Evolutionary conservation across 1,140 invertebrate genomes (phyloP).

Genomic region (Drosophila kohkoa): DNA sequence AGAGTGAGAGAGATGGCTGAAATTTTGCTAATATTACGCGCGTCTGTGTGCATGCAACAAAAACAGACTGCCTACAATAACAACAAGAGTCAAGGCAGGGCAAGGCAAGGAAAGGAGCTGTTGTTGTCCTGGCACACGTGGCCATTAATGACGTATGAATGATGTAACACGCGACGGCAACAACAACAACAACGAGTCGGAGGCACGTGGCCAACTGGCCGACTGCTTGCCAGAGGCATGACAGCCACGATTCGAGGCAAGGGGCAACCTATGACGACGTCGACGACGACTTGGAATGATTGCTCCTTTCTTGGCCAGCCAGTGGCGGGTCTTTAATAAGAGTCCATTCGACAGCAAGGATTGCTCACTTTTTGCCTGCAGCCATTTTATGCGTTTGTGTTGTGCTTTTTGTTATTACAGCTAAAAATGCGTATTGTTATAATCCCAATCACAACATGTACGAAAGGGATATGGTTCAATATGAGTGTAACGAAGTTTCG

Average conservation of each 20-base stretch:
- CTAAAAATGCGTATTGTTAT: conserved; percentile 69
- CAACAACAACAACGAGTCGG: conserved; percentile 30
- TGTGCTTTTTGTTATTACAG: conserved; percentile 42
- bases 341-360: conserved; percentile 25
- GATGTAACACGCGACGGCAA: conserved; percentile 84
- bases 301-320: conserved; percentile 58
- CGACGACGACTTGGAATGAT: conserved; percentile 20
- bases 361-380: conserved; percentile 69
- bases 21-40: conserved; percentile 70
- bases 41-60: conserved; percentile 60
- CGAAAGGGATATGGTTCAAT: not conserved
- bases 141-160: conserved; percentile 85
- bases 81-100: conserved; percentile 47
- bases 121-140: conserved; percentile 66
- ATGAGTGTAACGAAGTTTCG: not conserved
- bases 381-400: conserved; percentile 38
- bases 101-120: not conserved
- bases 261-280: not conserved
- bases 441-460: conserved; percentile 51
- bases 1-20: conserved; percentile 3
- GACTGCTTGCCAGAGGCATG: conserved; percentile 55
- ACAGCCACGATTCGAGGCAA: conserved; percentile 48
- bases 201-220: conserved; percentile 75
- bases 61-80: conserved; percentile 78
- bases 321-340: conserved; percentile 73